Percentiles rank a stretch among this genome's conserved stretches.
Evolutionary conservation across 2,113 vertebrate genomes (phyloP).

Genomic region (Lucifuga dentata): DNA sequence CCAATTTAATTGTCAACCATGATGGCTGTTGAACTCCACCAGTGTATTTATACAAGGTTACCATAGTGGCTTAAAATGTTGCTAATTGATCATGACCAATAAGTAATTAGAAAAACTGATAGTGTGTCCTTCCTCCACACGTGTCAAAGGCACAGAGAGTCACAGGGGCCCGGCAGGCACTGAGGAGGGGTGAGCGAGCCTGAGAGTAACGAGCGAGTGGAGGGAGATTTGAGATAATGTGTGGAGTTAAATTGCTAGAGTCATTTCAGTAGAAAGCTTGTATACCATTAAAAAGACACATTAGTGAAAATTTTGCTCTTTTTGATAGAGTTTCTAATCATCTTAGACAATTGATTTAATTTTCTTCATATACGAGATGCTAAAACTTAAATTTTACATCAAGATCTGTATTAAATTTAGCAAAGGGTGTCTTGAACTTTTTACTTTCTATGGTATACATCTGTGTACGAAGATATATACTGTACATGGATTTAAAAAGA

Average conservation of each 20-base stretch:
- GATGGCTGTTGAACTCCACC: constrained; percentile 92
- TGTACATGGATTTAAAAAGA: no score
- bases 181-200: background rate
- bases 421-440: no score
- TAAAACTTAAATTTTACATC: no score
- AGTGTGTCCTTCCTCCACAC: constrained; percentile 55
- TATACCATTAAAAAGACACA: background rate
- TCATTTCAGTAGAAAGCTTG: background rate
- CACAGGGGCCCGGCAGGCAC: background rate
- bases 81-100: constrained; percentile 96
- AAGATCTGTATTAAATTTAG: no score
- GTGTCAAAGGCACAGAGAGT: constrained; percentile 53
- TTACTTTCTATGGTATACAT: no score
- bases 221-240: constrained; percentile 22
- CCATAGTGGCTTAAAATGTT: constrained; percentile 86
- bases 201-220: constrained; percentile 12
- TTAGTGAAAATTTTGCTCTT: background rate
- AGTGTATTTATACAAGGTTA: constrained; percentile 91
- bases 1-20: constrained; percentile 98
- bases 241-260: background rate
- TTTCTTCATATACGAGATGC: no score
- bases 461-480: no score
- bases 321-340: background rate
- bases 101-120: constrained; percentile 85
- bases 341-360: no score